Percentiles rank a stretch among this genome's conserved stretches.
These are phyloP conservation scores for Synodontis membranacea DNA, from an alignment of 2,113 vertebrate species.

Conservation along the genomic window DNA sequence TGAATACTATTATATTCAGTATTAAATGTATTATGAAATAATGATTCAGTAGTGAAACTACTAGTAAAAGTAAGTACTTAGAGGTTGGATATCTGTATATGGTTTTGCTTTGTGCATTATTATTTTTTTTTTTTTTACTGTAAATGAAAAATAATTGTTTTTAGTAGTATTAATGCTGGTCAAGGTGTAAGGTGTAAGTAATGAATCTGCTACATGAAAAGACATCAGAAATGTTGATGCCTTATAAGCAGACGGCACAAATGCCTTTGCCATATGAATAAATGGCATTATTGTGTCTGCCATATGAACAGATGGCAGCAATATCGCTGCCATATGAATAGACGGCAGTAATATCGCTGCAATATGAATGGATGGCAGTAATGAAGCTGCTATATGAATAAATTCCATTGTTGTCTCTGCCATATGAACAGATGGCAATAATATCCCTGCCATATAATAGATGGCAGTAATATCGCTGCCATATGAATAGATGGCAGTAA, in stretches of 20 bases:
- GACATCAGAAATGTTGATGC: too few species aligned
- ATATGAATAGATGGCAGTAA: neutral
- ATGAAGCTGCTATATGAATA: neutral
- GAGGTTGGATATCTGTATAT: neutral
- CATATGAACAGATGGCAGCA: neutral
- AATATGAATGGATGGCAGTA: too few species aligned
- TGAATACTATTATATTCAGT: neutral
- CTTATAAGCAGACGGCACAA: too few species aligned
- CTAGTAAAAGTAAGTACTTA: neutral
- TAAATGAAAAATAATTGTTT: too few species aligned
- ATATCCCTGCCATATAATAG: neutral
- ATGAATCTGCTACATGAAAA: too few species aligned
- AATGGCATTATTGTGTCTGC: neutral
- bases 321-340: neutral
- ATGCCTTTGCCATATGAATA: neutral
- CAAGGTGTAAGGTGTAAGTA: too few species aligned
- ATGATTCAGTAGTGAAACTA: neutral
- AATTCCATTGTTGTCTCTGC: neutral
- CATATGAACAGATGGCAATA: neutral
- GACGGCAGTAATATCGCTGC: neutral
- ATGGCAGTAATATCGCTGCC: neutral
- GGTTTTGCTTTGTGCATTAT: too few species aligned
- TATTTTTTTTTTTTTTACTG: too few species aligned
- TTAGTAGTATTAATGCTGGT: too few species aligned
- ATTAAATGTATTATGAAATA: neutral